phyloP scores from a whole-genome alignment of 92 coral and sea anemone genomes.

The Actinostola sp. region DNA sequence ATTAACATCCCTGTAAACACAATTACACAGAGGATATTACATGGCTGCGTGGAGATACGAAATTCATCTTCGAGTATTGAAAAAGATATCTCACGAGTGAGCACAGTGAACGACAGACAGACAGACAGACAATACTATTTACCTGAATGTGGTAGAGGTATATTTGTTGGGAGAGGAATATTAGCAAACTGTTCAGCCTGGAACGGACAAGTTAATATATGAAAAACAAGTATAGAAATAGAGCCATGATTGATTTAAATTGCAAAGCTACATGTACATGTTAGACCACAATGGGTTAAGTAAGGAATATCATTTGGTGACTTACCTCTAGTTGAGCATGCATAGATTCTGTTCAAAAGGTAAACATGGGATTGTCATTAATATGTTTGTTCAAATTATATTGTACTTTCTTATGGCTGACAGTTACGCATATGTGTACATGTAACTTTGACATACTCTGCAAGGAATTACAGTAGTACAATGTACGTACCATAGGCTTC shows the following conservation, averaged over 20 bases:
- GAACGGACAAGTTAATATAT: background rate
- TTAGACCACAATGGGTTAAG: background rate
- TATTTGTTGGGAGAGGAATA: constrained; percentile 88
- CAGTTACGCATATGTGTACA: background rate
- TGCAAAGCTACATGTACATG: too few relatives aligned
- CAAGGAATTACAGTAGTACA: background rate
- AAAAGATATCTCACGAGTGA: too few relatives aligned
- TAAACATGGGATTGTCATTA: background rate
- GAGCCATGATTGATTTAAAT: background rate
- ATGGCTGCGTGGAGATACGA: too few relatives aligned
- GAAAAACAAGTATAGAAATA: background rate
- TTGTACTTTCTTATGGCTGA: background rate
- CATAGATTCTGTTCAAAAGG: constrained; percentile 15
- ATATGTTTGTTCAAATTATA: background rate
- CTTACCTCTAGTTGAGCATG: constrained; percentile 35
- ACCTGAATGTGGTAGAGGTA: constrained; percentile 96
- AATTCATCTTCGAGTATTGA: too few relatives aligned
- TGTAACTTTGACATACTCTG: background rate
- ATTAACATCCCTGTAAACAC: constrained; percentile 75
- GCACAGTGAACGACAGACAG: too few relatives aligned
- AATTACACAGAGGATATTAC: too few relatives aligned
- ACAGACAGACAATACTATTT: background rate
- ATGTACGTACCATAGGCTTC: constrained; percentile 69
- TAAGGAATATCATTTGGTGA: background rate
- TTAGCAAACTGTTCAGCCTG: constrained; percentile 55